A percentile compares a stretch with the other conserved stretches of the same genome.
Conservation (phyloP, 2,113 vertebrate genomes). For the Mirounga angustirostris region DNA sequence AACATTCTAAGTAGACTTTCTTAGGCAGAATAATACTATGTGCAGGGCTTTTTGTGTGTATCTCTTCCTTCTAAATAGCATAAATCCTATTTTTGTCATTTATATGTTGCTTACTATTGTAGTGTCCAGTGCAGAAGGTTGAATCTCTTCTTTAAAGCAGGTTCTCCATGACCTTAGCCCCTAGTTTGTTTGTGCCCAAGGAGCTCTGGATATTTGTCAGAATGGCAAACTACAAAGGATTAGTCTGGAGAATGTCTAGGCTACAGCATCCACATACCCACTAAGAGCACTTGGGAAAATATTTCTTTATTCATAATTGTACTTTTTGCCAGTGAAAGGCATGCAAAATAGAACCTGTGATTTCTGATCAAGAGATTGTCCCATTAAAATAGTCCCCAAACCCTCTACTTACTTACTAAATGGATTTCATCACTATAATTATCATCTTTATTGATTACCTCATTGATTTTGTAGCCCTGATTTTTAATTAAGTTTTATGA, state of each 20-base stretch:
- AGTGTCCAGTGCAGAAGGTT: conserved; percentile 20
- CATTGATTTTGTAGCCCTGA: not conserved
- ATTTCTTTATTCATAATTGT: not conserved
- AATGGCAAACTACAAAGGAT: not conserved
- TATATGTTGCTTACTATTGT: conserved; percentile 2
- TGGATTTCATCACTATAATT: not conserved
- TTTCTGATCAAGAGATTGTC: conserved; percentile 46
- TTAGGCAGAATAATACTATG: not conserved
- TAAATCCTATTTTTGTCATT: conserved; percentile 48
- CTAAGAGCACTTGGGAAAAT: not conserved
- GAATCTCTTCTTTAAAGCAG: not conserved
- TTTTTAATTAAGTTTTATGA: conserved; percentile 53
- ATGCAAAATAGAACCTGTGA: not conserved
- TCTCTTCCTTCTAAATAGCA: not conserved
- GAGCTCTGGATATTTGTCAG: not conserved
- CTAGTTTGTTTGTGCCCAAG: not conserved
- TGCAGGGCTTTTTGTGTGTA: not conserved
- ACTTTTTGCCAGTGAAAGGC: conserved; percentile 29
- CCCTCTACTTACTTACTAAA: not conserved
- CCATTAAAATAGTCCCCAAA: conserved; percentile 22
- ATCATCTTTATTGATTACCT: not conserved
- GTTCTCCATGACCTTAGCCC: not conserved
- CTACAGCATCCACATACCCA: not conserved
- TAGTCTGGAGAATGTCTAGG: not conserved
- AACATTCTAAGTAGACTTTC: conserved; percentile 34